A percentile compares a stretch with the other conserved stretches of the same genome.
phyloP scores from a whole-genome alignment of 2,888 invertebrate species.

The Rotaria sp. region DNA sequence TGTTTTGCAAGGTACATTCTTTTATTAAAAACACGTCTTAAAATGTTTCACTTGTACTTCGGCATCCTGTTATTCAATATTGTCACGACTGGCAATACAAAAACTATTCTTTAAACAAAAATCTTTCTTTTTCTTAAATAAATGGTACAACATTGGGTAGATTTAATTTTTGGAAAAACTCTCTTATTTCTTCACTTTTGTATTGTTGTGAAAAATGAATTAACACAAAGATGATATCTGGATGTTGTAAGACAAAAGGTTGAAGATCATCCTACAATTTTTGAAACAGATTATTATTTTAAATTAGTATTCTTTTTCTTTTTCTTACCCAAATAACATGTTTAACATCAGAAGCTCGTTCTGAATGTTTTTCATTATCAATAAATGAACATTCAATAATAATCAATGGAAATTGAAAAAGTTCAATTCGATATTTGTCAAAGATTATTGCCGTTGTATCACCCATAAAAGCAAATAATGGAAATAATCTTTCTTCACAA shows the following conservation, averaged over 20 bases:
- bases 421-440: neutral
- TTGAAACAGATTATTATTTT: too few species aligned
- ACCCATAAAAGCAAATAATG: conserved; percentile 9
- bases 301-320: neutral
- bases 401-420: conserved; percentile 4
- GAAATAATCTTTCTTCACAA: neutral
- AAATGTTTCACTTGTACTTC: too few species aligned
- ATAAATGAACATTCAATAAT: conserved; percentile 15
- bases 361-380: neutral
- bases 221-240: neutral
- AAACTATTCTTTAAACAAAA: too few species aligned
- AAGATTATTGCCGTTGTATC: neutral
- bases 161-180: neutral
- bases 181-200: neutral
- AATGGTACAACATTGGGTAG: conserved; percentile 23
- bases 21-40: too few species aligned
- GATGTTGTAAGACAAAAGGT: neutral
- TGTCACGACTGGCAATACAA: too few species aligned
- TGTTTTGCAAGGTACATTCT: too few species aligned
- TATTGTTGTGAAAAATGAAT: conserved; percentile 26
- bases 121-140: neutral
- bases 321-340: conserved; percentile 21
- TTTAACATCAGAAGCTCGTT: neutral
- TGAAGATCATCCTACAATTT: neutral
- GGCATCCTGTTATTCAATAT: too few species aligned